These are phyloP conservation scores for Steatocranus sp. DNA, from an alignment of 2,797 vertebrate species.

Conservation along the genomic window DNA sequence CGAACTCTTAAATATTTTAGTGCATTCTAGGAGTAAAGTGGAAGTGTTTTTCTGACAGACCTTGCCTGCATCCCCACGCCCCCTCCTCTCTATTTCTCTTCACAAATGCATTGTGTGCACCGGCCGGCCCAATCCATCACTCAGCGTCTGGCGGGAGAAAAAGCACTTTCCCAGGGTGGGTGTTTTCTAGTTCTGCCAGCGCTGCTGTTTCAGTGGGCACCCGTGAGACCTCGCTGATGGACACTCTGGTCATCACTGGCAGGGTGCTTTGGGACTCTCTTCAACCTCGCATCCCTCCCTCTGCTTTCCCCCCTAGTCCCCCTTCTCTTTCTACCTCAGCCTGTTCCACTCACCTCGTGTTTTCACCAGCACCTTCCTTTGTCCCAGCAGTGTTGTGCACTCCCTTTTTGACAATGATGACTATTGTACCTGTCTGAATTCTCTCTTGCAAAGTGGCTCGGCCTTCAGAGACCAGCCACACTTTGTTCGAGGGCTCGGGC, in stretches of 20 bases:
- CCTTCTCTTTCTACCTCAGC: slow-evolving; percentile 39
- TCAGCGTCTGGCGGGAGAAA: slow-evolving; percentile 70
- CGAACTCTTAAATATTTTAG: slow-evolving; percentile 73
- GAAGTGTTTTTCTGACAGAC: slow-evolving; percentile 77
- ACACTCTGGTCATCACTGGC: slow-evolving; percentile 76
- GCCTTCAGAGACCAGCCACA: slow-evolving; percentile 43
- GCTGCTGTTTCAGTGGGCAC: slow-evolving; percentile 73
- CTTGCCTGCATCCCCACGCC: slow-evolving; percentile 1
- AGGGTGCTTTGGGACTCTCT: slow-evolving; percentile 67
- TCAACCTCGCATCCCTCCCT: slow-evolving; percentile 11
- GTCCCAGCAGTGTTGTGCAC: slow-evolving; percentile 64
- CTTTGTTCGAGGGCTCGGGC: slow-evolving; percentile 1
- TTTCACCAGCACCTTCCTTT: slow-evolving; percentile 62
- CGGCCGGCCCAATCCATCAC: slow-evolving; percentile 75
- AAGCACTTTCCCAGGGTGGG: slow-evolving; percentile 78
- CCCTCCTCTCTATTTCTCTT: slow-evolving; percentile 19
- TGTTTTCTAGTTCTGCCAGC: slow-evolving; percentile 77
- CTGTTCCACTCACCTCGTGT: slow-evolving; percentile 63
- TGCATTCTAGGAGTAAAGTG: slow-evolving; percentile 75
- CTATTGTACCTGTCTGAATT: slow-evolving; percentile 42
- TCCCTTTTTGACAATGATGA: slow-evolving; percentile 67
- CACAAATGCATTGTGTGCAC: slow-evolving; percentile 77
- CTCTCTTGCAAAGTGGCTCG: slow-evolving; percentile 53
- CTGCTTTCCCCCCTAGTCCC: not conserved
- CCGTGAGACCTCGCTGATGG: slow-evolving; percentile 78